Evolutionary conservation across 2,797 vertebrate genomes (phyloP).

Genomic region (Silurus lanzhouensis): DNA sequence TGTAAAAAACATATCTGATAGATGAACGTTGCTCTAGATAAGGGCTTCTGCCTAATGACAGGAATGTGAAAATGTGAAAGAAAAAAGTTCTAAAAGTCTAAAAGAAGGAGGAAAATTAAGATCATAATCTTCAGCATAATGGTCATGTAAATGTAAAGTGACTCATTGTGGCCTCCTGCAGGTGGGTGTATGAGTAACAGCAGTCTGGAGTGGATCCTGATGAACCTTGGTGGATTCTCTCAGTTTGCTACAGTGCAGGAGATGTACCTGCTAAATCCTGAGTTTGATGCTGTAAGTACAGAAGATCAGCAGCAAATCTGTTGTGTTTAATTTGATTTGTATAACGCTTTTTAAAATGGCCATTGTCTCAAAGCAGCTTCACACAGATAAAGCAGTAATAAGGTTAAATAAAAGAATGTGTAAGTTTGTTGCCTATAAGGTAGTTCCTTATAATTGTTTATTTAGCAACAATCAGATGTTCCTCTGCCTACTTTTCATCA

Average conservation of each 20-base stretch:
- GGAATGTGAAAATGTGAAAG: not conserved
- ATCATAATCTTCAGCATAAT: no score
- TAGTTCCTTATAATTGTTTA: no score
- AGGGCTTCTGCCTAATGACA: no score
- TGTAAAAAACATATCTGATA: no score
- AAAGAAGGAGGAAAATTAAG: no score
- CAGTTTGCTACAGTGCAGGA: constrained; percentile 62
- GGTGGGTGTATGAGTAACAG: constrained; percentile 59
- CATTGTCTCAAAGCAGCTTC: no score
- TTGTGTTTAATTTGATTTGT: no score
- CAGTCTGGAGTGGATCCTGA: constrained; percentile 67
- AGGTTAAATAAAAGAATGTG: no score
- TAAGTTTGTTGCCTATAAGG: no score
- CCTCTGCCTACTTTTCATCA: not conserved
- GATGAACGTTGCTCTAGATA: no score
- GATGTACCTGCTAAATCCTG: constrained; percentile 68
- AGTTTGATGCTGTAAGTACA: constrained; percentile 71
- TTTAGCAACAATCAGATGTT: not conserved
- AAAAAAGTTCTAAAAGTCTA: not conserved
- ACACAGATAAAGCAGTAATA: no score
- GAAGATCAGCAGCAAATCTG: not conserved
- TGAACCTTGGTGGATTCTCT: constrained; percentile 72
- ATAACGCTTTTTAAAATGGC: no score
- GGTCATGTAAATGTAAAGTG: not conserved
- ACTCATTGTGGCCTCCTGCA: constrained; percentile 32